phyloP scores from a whole-genome alignment of 2,113 vertebrate genomes.

The Siphamia tubifer region DNA sequence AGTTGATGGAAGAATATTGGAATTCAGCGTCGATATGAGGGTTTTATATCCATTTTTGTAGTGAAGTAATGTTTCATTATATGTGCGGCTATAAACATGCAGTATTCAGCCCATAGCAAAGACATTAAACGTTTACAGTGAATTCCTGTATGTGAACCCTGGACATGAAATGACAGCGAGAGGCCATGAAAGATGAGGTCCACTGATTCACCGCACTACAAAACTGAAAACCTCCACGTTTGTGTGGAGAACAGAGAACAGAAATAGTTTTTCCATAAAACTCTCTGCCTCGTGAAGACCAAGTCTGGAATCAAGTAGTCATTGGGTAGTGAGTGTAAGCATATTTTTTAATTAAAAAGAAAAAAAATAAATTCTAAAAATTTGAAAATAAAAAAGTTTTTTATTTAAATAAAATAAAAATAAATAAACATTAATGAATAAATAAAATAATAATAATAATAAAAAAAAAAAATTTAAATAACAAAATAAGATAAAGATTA shows the following conservation, averaged over 20 bases:
- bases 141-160: conserved; percentile 30
- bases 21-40: background rate
- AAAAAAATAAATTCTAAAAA: too few species aligned
- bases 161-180: conserved; percentile 38
- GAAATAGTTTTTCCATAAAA: too few species aligned
- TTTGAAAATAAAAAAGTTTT: too few species aligned
- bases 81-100: conserved; percentile 1
- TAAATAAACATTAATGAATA: too few species aligned
- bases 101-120: conserved; percentile 24
- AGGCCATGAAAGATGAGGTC: conserved; percentile 45
- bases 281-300: too few species aligned
- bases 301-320: too few species aligned
- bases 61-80: background rate
- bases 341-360: too few species aligned
- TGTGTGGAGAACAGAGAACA: conserved; percentile 40
- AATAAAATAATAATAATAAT: too few species aligned
- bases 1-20: background rate
- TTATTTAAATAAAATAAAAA: too few species aligned
- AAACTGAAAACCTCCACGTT: conserved; percentile 55
- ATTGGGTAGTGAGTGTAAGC: too few species aligned
- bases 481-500: too few species aligned
- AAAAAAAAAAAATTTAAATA: too few species aligned
- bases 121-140: conserved; percentile 57
- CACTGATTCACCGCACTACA: conserved; percentile 26
- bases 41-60: conserved; percentile 24